A percentile compares a stretch with the other conserved stretches of the same genome.
Conservation (phyloP, 2,113 vertebrate species). For the Neomonachus schauinslandi region DNA sequence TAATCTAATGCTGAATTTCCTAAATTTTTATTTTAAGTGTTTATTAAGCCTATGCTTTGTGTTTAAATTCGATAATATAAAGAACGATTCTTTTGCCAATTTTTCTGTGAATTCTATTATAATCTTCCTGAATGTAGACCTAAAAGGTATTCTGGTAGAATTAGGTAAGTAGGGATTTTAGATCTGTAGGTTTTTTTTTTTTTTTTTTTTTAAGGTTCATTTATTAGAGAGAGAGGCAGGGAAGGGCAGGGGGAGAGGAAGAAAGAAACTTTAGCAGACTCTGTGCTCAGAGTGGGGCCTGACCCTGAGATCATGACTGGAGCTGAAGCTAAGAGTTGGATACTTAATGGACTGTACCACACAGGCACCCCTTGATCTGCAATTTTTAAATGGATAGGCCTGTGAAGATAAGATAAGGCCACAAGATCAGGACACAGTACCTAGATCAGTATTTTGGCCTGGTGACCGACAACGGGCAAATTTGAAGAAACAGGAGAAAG, state of each 20-base stretch:
- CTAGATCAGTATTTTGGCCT: background rate
- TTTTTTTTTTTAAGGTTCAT: background rate
- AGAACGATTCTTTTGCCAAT: background rate
- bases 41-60: background rate
- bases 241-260: background rate
- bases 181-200: background rate
- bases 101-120: conserved; percentile 5
- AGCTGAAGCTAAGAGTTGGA: background rate
- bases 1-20: background rate
- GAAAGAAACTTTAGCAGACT: background rate
- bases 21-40: background rate
- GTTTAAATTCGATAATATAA: background rate
- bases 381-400: background rate
- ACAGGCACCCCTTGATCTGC: background rate
- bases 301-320: background rate
- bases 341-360: background rate
- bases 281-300: background rate
- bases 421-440: background rate
- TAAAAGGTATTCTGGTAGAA: background rate
- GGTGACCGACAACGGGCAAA: background rate
- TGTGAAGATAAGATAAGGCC: background rate
- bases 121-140: background rate
- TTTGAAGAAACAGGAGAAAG: background rate
- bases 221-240: background rate
- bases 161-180: background rate